Evolutionary conservation across 2,113 vertebrate species (phyloP), one percentile per base, ranked within the genome.

Genomic region (Scalopus aquaticus): DNA sequence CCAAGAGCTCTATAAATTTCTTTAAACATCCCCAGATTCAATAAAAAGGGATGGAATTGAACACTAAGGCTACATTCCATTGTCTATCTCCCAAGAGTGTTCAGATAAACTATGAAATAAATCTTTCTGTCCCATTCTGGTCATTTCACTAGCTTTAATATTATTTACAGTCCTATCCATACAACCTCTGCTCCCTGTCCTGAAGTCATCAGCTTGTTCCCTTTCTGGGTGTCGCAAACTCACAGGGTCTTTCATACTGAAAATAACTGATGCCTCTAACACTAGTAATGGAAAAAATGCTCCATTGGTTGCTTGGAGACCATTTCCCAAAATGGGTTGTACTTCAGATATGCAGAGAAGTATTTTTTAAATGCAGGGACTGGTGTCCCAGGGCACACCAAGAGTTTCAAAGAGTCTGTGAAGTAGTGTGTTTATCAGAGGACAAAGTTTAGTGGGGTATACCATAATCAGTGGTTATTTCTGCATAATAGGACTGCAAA

Each of bases 51-150:
- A 97, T 97, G 96, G 85, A 98, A 98, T 96, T 96, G 96, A 98
- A 97, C 2, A 0, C 64, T 97, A 89, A 90, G 94, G 92, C 96
- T 97, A 87, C 97, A 95, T 97, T 98, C 95, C 87, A 92, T 97
- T 96, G 17, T 95, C 97, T 97, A 1, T 69, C 79, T 97, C 96
- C 95, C 91, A 92, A 84, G 96, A 97, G 90, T 79, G 28, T 94
- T 98, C 96, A 94, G 96, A 97, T 97, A 98, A 98, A 97, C 96
- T 96, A 81, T 92, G 82, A 98, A 98, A 98, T 98, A 97, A 98
- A 98, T 98, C 97, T 97, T 97, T 84, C 94, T 97, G 88, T 97
- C 96, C 91, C 96, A 96, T 97, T 20, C 92, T 98, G 87, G 96
- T 95, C 85, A 94, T 98, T 98, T 98, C 95, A 96, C 77, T 96